Evolutionary conservation across 2,113 vertebrate genomes (phyloP).

Genomic region (Solenodon paradoxus): DNA sequence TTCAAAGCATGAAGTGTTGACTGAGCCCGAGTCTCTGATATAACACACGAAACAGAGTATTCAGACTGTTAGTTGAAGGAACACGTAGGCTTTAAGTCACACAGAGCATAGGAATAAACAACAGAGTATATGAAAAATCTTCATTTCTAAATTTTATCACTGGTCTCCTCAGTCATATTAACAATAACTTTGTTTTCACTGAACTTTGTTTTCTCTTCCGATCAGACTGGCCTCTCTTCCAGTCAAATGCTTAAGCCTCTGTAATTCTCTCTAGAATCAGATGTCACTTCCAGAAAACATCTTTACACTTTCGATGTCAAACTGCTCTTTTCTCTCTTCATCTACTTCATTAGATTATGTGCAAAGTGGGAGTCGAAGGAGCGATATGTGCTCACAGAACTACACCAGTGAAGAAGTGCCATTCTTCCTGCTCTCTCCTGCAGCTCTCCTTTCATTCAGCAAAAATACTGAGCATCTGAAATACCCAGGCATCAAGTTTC

Average conservation of each 20-base stretch:
- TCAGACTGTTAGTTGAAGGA: neutral
- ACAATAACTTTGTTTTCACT: neutral
- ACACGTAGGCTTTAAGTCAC: neutral
- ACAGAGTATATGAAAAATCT: neutral
- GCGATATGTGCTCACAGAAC: neutral
- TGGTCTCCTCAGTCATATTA: neutral
- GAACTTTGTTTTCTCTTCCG: conserved; percentile 2
- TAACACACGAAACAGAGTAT: neutral
- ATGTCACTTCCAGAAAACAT: neutral
- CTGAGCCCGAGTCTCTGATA: neutral
- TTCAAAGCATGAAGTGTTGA: conserved; percentile 20
- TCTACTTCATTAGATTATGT: neutral
- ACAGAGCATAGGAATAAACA: neutral
- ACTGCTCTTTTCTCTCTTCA: neutral
- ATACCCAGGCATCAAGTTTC: neutral
- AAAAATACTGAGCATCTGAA: neutral
- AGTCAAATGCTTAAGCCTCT: neutral
- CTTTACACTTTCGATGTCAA: neutral
- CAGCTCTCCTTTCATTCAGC: neutral
- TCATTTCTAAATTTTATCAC: neutral
- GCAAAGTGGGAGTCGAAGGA: neutral
- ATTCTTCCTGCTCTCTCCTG: neutral
- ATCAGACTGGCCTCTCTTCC: neutral
- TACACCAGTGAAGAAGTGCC: neutral
- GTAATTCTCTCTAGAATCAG: neutral